Base-by-base conservation (phyloP, 2,888 invertebrate genomes). In the Aspidiotus rigidus region DNA sequence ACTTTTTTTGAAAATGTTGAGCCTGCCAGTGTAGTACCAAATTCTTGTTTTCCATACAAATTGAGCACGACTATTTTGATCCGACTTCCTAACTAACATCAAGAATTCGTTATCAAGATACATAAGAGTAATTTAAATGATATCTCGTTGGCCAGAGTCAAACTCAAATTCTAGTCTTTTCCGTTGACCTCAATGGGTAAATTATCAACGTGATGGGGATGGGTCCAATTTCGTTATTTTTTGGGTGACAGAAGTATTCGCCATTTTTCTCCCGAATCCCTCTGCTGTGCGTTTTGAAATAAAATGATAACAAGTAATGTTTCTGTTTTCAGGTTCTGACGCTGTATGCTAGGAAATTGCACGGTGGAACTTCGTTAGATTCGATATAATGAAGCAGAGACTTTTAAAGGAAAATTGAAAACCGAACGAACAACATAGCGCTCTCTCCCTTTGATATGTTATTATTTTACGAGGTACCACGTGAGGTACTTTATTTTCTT, bases 331-430 rank as follows among this genome's bases (percentile, higher is more conserved):
- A 69, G 71, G 62, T 67, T 61, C 55, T 71, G 40, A 11, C 61
- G 40, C 54, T 62, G 16, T 72, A 63, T 40, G 62, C 72, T 62
- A 62, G 44, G 41, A 63, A 71, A 28, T 28, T 63, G 10, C 60
- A 72, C 39, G 61, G 60, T 16, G 53, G 59, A 49, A 56, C 62
- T n/a, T 40, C 69, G 15, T 57, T 69, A n/a, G 69, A 69, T 17
- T 69, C 69, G 49, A 56, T 67, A 40, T 54, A 64, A 64, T 6
- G 49, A 49, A 49, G 3, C 10, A 3, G 10, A 2, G 49, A 13
- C 10, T 49, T 49, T 13, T n/a, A 6, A 11, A 49, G 10, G 49
- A 49, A 49, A 49, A 49, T 3, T 3, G 5, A 28, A 28, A 28
- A 28, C 28, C 28, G 28, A 28, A 28, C 28, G 49, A 49, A 11